Percentiles rank a stretch among this genome's conserved stretches.
Conservation (phyloP, 2,797 vertebrate species). For the Cynodonichthys magdalenae region DNA sequence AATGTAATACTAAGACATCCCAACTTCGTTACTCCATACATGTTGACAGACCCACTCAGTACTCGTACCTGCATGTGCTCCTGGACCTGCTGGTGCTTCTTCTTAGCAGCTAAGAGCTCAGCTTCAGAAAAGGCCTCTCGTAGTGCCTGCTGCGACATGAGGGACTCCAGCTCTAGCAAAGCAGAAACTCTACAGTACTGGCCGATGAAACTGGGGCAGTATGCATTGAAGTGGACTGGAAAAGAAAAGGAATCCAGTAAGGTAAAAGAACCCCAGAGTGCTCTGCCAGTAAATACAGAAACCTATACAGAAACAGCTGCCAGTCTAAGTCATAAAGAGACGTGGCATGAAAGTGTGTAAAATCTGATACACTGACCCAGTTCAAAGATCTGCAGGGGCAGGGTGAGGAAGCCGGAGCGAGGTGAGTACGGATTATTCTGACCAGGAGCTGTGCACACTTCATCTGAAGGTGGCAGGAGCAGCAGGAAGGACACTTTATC, state of each 20-base stretch:
- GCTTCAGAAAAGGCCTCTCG: constrained; percentile 90
- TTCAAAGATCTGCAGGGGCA: constrained; percentile 93
- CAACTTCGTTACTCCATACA: no score
- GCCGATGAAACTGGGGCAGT: constrained; percentile 86
- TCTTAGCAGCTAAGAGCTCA: constrained; percentile 86
- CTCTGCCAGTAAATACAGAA: constrained; percentile 4
- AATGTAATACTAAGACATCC: neutral
- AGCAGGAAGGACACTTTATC: constrained; percentile 90
- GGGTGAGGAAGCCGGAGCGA: constrained; percentile 86
- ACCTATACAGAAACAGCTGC: neutral
- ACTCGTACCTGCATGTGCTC: constrained; percentile 87
- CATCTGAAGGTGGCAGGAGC: constrained; percentile 89
- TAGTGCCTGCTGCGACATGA: constrained; percentile 91
- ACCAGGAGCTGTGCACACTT: constrained; percentile 90
- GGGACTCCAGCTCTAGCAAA: constrained; percentile 88
- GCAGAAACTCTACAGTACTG: constrained; percentile 91
- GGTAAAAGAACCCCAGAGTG: no score
- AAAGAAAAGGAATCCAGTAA: constrained; percentile 5
- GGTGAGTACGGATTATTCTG: constrained; percentile 90
- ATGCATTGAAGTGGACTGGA: constrained; percentile 89
- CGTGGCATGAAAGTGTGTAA: constrained; percentile 1
- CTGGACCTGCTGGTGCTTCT: constrained; percentile 90
- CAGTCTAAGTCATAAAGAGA: neutral
- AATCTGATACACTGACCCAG: constrained; percentile 80
- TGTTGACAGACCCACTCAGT: neutral